Percentiles rank a stretch among this genome's conserved stretches.
Conservation (phyloP, 1,140 invertebrate species). For the Myzus persicae region DNA sequence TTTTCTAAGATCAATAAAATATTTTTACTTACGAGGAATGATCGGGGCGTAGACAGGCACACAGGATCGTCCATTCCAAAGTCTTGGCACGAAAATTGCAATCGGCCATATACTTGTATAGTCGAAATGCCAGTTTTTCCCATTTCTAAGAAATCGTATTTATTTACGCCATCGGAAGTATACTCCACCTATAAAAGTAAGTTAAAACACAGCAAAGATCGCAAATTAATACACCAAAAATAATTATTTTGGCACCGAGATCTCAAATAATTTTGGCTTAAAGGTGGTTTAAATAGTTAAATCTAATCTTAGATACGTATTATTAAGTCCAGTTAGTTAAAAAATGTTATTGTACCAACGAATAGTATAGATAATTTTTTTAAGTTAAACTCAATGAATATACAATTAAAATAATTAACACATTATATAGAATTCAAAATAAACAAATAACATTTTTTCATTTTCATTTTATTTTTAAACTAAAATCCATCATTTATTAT, state of each 20-base stretch:
- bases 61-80: constrained; percentile 87
- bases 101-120: constrained; percentile 83
- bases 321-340: background rate
- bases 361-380: background rate
- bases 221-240: background rate
- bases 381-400: background rate
- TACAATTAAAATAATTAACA: background rate
- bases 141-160: constrained; percentile 72
- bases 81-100: constrained; percentile 89
- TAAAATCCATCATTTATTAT: background rate
- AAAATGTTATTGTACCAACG: background rate
- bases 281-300: background rate
- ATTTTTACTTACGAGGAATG: constrained; percentile 77
- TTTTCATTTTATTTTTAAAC: background rate
- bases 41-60: constrained; percentile 88
- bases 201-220: background rate
- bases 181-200: constrained; percentile 48
- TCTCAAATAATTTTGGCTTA: background rate
- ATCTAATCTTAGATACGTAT: background rate
- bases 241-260: background rate
- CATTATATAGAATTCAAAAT: background rate
- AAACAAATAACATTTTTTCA: background rate
- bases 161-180: background rate
- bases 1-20: background rate
- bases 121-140: constrained; percentile 84